A percentile compares a stretch with the other conserved stretches of the same genome.
Evolutionary conservation across 2,113 vertebrate species (phyloP).

Genomic region (Trinectes maculatus): DNA sequence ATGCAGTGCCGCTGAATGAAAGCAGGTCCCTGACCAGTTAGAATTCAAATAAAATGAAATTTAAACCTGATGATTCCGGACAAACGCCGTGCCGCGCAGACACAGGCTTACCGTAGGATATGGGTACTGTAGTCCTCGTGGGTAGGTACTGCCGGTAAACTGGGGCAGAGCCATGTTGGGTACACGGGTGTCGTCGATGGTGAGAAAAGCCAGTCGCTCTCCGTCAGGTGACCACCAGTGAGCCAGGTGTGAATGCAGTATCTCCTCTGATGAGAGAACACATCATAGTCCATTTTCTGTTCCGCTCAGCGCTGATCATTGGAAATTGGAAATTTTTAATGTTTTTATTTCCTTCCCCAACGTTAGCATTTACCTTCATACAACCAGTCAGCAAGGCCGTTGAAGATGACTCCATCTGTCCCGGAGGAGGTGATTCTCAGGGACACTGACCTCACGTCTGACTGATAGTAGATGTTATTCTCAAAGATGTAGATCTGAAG

Average conservation of each 20-base stretch:
- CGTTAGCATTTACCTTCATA: slow-evolving; percentile 87
- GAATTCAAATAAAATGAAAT: too few species aligned
- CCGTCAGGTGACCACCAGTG: slow-evolving; percentile 97
- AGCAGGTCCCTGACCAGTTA: too few species aligned
- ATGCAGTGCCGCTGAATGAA: neutral
- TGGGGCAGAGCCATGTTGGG: slow-evolving; percentile 90
- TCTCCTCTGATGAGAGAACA: slow-evolving; percentile 84
- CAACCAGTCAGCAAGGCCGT: slow-evolving; percentile 94
- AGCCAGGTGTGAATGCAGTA: slow-evolving; percentile 88
- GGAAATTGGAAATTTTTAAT: neutral
- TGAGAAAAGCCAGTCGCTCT: slow-evolving; percentile 90
- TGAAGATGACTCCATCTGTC: slow-evolving; percentile 92
- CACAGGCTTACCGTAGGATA: slow-evolving; percentile 88
- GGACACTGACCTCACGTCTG: slow-evolving; percentile 91
- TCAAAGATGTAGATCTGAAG: slow-evolving; percentile 96
- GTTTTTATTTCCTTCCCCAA: too few species aligned
- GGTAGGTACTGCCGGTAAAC: slow-evolving; percentile 90
- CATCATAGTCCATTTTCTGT: neutral
- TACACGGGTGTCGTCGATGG: slow-evolving; percentile 89
- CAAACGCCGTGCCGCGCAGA: neutral
- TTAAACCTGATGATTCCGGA: too few species aligned
- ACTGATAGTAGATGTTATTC: slow-evolving; percentile 98
- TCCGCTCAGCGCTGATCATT: neutral
- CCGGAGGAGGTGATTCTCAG: slow-evolving; percentile 94
- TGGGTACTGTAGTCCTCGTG: slow-evolving; percentile 87